phyloP scores from a whole-genome alignment of 2,113 vertebrate species.

The Antechinus flavipes region DNA sequence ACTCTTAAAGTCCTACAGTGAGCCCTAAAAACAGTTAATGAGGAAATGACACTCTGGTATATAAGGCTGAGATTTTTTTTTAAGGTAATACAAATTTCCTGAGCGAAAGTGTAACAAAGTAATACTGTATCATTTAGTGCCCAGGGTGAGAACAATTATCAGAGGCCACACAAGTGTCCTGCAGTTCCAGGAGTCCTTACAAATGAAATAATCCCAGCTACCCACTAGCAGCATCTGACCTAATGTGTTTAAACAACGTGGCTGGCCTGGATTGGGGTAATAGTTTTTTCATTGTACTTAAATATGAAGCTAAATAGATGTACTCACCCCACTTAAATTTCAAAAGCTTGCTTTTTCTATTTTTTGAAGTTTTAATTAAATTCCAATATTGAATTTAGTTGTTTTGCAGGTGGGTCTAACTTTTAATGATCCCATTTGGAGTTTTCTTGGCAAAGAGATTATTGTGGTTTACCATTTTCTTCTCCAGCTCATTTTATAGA shows the following conservation, averaged over 20 bases:
- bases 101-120: constrained; percentile 44
- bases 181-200: constrained; percentile 8
- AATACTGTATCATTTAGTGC: not conserved
- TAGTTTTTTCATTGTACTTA: constrained; percentile 68
- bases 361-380: constrained; percentile 75
- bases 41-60: constrained; percentile 56
- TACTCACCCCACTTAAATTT: constrained; percentile 61
- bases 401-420: not conserved
- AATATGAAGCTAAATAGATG: constrained; percentile 59
- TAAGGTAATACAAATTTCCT: constrained; percentile 46
- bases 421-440: not conserved
- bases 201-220: not conserved
- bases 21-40: constrained; percentile 55
- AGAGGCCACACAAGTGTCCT: not conserved
- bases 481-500: not conserved
- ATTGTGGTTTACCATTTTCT: not conserved
- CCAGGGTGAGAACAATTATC: constrained; percentile 27
- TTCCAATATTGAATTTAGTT: constrained; percentile 74
- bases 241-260: not conserved
- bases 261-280: constrained; percentile 69
- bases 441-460: not conserved
- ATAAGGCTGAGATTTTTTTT: constrained; percentile 53
- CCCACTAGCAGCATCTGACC: not conserved
- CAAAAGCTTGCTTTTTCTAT: constrained; percentile 76
- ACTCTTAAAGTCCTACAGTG: constrained; percentile 48